Evolutionary conservation across 2,113 vertebrate genomes (phyloP), one percentile per base, ranked within the genome.

Genomic region (Halichoeres trimaculatus): DNA sequence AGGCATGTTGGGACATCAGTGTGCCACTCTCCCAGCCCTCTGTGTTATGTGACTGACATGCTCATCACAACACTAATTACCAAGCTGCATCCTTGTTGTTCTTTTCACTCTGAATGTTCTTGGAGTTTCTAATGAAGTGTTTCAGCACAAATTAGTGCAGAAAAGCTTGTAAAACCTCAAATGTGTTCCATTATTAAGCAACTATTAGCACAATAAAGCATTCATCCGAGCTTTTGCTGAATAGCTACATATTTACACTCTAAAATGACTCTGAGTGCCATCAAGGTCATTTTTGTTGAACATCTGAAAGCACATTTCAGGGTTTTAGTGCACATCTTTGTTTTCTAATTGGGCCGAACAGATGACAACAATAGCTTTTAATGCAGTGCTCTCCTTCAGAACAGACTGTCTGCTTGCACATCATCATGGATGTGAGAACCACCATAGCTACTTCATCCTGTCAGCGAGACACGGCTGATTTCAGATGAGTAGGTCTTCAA

Each of bases 401-500:
- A 40, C 53, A 66, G 57, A 59, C 48, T n/a, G 72, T 60, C 68
- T 62, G 45, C 56, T 60, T 45, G 43, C 43, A 54, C 53, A 43
- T 72, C 70, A 36, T 26, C 52, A 20, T 16, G 11, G 9, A 13
- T 23, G 60, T 11, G 67, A 80, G 77, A 78, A 70, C 57, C 78
- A 52, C 35, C 36, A 12, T 10, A 40, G 65, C 22, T 70, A 60
- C 63, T 81, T 73, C 64, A 51, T 85, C 83, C 81, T 69, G 73
- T 68, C 88, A 69, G 85, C 1, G 80, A 85, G 83, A 81, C 79
- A 14, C 72, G 34, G 70, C 74, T 75, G 81, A 87, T 81, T 90
- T 78, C 70, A 77, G 87, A 76, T 60, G 76, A 85, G 76, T 76
- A 51, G 59, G 74, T 71, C 83, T 91, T 93, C 90, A 92, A 92